These are phyloP conservation scores for Sebastes ruberrimus DNA, from an alignment of 2,797 vertebrate genomes.

Conservation along the genomic window DNA sequence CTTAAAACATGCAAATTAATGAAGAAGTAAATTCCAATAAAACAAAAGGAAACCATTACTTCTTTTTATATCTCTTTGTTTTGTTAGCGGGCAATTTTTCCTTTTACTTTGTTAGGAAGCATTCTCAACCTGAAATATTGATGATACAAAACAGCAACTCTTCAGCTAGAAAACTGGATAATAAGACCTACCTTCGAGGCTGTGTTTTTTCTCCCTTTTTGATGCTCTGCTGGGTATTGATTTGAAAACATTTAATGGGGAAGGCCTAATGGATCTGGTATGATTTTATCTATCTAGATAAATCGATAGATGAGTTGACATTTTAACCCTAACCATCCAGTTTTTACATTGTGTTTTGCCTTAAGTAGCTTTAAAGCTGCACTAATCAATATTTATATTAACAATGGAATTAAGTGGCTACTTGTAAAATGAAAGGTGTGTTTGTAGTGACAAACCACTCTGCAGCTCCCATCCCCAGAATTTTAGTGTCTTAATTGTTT, in stretches of 20 bases:
- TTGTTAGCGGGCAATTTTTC: constrained; percentile 5
- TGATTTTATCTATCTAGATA: background rate
- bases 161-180: constrained; percentile 27
- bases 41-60: background rate
- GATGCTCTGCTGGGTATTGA: constrained; percentile 28
- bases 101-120: background rate
- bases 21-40: background rate
- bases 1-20: constrained; percentile 1
- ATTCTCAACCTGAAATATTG: constrained; percentile 35
- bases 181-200: constrained; percentile 21
- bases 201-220: background rate
- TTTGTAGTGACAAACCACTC: background rate
- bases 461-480: background rate
- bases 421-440: background rate
- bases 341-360: background rate
- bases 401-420: background rate
- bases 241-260: constrained; percentile 16
- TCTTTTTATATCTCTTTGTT: constrained; percentile 2
- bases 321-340: background rate
- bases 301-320: background rate
- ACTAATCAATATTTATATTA: background rate
- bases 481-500: background rate
- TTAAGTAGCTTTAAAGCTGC: background rate
- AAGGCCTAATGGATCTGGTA: background rate
- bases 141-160: constrained; percentile 34